These are phyloP conservation scores for Malurus elegans DNA, from an alignment of 2,113 vertebrate genomes.

Conservation along the genomic window DNA sequence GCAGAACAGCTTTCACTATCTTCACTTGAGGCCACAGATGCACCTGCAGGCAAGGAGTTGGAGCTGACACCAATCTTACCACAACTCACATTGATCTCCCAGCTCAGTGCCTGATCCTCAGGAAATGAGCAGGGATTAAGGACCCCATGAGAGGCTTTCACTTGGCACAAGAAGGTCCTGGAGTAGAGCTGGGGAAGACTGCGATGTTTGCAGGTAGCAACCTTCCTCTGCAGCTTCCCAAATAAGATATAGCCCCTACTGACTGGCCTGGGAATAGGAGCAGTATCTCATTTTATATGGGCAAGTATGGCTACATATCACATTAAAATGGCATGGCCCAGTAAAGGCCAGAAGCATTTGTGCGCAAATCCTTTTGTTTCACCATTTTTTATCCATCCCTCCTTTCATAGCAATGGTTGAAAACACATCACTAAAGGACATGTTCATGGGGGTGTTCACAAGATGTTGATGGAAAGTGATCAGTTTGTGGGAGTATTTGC, in stretches of 20 bases:
- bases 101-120: not conserved
- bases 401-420: not conserved
- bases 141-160: not conserved
- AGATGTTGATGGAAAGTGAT: not conserved
- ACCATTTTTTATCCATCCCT: not conserved
- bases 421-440: not conserved
- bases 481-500: not conserved
- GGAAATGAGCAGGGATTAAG: not conserved
- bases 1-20: not conserved
- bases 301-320: not conserved
- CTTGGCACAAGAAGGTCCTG: not conserved
- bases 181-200: not conserved
- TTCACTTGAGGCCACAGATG: not conserved
- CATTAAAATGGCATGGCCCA: not conserved
- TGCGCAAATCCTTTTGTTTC: not conserved
- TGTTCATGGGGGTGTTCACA: not conserved
- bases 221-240: not conserved
- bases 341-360: not conserved
- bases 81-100: not conserved
- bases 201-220: not conserved
- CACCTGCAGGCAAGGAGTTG: not conserved
- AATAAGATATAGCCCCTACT: not conserved
- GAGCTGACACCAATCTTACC: not conserved
- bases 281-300: not conserved
- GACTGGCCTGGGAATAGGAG: not conserved